A percentile compares a stretch with the other conserved stretches of the same genome.
phyloP scores from a whole-genome alignment of 2,797 vertebrate genomes.

The Enteromius argenteus region DNA sequence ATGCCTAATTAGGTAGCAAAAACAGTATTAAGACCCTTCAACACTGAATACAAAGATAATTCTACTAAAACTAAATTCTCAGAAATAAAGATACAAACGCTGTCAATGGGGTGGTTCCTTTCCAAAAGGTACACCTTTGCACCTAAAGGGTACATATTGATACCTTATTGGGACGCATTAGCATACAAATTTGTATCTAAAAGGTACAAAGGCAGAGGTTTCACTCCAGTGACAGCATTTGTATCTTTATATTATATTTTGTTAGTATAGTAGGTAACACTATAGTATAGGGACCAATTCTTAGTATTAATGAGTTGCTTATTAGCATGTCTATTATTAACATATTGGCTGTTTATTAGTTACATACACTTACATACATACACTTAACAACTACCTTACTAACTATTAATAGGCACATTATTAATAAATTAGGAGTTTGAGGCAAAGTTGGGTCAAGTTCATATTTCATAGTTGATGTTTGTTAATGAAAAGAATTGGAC shows the following conservation, averaged over 20 bases:
- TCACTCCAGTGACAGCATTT: background rate
- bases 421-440: too few relatives aligned
- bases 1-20: background rate
- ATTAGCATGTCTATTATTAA: too few relatives aligned
- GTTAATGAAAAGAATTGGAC: too few relatives aligned
- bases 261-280: background rate
- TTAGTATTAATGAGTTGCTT: too few relatives aligned
- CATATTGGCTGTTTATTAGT: too few relatives aligned
- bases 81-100: background rate
- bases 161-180: background rate
- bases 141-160: background rate
- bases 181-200: background rate
- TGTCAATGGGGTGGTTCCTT: background rate
- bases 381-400: background rate
- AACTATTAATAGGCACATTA: background rate
- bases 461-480: background rate
- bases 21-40: background rate
- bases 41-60: background rate
- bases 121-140: background rate
- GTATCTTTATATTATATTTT: background rate
- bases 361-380: background rate
- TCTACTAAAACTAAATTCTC: background rate
- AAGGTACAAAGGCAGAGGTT: background rate
- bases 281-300: background rate
- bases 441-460: background rate